phyloP scores from a whole-genome alignment of 2,113 vertebrate species.

The Callorhinus ursinus region DNA sequence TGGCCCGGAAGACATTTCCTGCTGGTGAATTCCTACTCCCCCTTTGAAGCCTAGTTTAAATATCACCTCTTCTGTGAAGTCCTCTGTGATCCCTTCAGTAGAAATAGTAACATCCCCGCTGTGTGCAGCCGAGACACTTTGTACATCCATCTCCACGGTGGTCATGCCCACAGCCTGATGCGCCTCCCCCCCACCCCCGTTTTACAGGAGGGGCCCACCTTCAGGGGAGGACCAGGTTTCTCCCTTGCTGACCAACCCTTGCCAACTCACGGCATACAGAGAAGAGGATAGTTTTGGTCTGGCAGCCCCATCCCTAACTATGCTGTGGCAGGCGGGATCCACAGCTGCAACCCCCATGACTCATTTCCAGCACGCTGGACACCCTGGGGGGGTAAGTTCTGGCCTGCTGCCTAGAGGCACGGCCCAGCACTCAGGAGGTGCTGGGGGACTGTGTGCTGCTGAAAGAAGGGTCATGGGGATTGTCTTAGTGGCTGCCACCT shows the following conservation, averaged over 20 bases:
- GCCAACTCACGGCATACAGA: neutral
- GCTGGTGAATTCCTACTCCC: neutral
- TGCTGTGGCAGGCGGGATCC: rapidly evolving
- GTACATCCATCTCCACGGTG: neutral
- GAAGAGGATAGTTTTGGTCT: neutral
- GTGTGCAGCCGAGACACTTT: neutral
- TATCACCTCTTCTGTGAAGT: neutral
- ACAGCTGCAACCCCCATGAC: no score
- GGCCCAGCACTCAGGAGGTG: neutral
- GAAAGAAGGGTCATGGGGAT: neutral
- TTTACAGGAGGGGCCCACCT: neutral
- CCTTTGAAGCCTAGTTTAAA: neutral
- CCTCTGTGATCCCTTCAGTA: neutral
- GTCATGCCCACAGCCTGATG: no score
- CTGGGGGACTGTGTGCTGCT: neutral
- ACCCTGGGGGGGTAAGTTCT: neutral
- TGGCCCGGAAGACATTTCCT: neutral
- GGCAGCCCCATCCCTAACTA: neutral
- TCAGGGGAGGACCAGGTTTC: neutral
- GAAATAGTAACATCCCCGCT: neutral
- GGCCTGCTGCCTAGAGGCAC: neutral
- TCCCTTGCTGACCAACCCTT: neutral
- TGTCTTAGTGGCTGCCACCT: neutral
- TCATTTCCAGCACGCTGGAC: neutral
- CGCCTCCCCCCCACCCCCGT: neutral